Base-by-base conservation (phyloP, 2,888 invertebrate species). In the Osedax fenrisi region DNA sequence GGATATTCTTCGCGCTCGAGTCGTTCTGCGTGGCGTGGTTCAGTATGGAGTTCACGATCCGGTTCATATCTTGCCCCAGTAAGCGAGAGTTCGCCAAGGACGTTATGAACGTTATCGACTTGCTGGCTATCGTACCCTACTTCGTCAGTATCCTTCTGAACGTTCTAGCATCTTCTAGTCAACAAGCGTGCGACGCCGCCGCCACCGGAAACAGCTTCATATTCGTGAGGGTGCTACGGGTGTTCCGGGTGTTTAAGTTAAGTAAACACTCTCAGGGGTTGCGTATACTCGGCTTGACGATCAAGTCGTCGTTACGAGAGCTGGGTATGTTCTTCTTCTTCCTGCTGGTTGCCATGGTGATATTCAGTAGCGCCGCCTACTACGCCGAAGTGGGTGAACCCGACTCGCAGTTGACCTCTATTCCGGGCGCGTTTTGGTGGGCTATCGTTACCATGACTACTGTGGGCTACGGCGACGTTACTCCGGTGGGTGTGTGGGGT, bases 351-450 rank as follows among this genome's bases (percentile, higher is more conserved):
- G 83, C 81, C 56, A 81, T 83, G 73, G 80, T 84, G 59, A 82
- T 84, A 56, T 84, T 82, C 77, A 80, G 83, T 1, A 81, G 81
- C 26, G 82, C 81, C 25, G 81, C 83, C 26, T 84, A 79, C 78
- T 84, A 81, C 76, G 83, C 82, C 22, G 84, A 84, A 76, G 77
- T 80, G 62, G 80, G 79, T n/a, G 76, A 79, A 64, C 72, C 77
- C 5, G 73, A 80, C 5, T 77, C 80, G 2, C 80, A 82, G 74
- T 80, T 84, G 74, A 78, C 75, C 22, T 82, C 82, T 72, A 84
- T 84, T 64, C 84, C 84, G 0, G 83, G 82, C 41, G 81, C 82
- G 2, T 84, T 84, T 78, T 84, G 83, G 83, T 84, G 82, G 82
- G 81, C 83, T 2, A 82, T 84, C 24, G 82, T 84, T 23, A 81